phyloP scores from a whole-genome alignment of 1,140 invertebrate species.

The Trichonephila clavata region DNA sequence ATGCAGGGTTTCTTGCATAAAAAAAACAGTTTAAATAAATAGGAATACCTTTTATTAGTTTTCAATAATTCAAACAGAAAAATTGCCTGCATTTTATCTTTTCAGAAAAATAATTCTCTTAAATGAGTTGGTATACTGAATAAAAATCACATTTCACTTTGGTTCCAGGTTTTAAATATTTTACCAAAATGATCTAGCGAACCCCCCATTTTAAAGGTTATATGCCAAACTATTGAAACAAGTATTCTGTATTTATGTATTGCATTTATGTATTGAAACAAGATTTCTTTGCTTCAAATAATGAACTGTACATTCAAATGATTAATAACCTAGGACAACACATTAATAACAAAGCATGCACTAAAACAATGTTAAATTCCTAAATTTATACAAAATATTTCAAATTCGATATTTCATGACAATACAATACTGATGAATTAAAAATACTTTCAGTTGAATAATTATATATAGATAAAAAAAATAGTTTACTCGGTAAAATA shows the following conservation, averaged over 20 bases:
- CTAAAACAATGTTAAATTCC: conserved; percentile 11
- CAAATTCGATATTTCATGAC: not conserved
- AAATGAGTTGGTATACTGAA: not conserved
- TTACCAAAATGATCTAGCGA: not conserved
- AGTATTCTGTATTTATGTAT: too few species aligned
- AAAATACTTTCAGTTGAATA: not conserved
- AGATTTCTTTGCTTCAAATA: conserved; percentile 1
- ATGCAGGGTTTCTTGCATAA: not conserved
- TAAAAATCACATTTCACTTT: not conserved
- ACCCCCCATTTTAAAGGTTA: not conserved
- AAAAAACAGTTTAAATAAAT: conserved; percentile 14
- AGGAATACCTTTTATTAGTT: not conserved
- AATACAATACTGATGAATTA: not conserved
- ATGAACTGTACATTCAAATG: conserved; percentile 56
- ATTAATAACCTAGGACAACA: conserved; percentile 40
- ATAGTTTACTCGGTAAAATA: too few species aligned
- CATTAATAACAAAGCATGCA: conserved; percentile 40
- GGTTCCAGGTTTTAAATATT: not conserved
- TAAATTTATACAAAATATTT: conserved; percentile 10
- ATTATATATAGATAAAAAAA: too few species aligned
- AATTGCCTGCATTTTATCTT: not conserved
- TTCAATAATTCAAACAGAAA: not conserved
- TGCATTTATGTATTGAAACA: not conserved
- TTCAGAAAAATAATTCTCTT: not conserved
- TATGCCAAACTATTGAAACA: not conserved